Evolutionary conservation across 2,113 vertebrate species (phyloP), one percentile per base, ranked within the genome.

Genomic region (Synchiropus splendidus): DNA sequence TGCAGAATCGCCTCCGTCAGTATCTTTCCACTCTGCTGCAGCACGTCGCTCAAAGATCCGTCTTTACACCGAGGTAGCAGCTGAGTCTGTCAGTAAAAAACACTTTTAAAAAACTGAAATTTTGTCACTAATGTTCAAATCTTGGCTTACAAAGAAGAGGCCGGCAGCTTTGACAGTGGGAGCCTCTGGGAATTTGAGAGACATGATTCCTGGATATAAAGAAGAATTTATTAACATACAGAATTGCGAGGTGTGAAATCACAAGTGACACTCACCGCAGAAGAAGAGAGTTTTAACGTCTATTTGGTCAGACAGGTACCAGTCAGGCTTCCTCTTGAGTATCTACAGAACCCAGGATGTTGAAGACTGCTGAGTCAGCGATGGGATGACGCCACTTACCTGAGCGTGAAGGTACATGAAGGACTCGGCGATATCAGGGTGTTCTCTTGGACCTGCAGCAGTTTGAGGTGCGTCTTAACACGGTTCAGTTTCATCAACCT

Each of bases 351-450:
- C 9, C 12, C 34, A 16, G 21, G 30, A 44, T 1, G 3, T 9
- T 3, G 33, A 12, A 12, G 13, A 35, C 35, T 43, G 12, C 15
- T n/a, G n/a, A n/a, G n/a, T n/a, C 1, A 38, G 15, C 17, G 21
- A 15, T 18, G 13, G n/a, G 16, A 30, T 3, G 8, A 86, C 75
- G 82, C 2, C n/a, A 86, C 87, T 80, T 75, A 97, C 95, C 91
- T 98, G 93, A 85, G 90, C 85, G 64, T 97, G 93, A 85, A 98
- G 92, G 84, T 90, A 87, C 95, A 98, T 93, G 82, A 98, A 98
- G 59, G 95, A 97, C 85, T 97, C 95, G 76, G 91, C 94, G 82
- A 98, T 90, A 84, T 98, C 95, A 74, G 95, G 95, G 88, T 97
- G 91, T 85, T 98, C 89, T 82, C 92, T 90, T 67, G 89, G 88